phyloP scores from a whole-genome alignment of 1,140 invertebrate genomes.

The Dreissena polymorpha region DNA sequence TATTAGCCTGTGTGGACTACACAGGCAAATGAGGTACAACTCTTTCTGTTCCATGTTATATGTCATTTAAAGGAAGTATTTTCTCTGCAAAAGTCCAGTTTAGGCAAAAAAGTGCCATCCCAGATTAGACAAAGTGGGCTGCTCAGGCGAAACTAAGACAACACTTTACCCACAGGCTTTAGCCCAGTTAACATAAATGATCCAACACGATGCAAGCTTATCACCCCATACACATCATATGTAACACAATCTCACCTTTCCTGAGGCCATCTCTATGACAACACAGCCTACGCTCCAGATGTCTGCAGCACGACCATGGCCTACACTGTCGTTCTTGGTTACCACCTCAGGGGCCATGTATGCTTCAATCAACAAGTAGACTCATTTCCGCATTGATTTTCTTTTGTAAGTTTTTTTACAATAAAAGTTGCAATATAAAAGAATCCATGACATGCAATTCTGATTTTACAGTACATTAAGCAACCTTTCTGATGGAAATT shows the following conservation, averaged over 20 bases:
- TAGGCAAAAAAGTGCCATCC: too few relatives aligned
- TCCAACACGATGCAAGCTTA: too few relatives aligned
- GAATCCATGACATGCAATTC: not conserved
- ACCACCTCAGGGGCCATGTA: constrained; percentile 86
- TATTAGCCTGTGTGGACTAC: too few relatives aligned
- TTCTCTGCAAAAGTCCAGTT: too few relatives aligned
- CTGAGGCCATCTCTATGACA: constrained; percentile 99
- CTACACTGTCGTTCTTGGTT: constrained; percentile 64
- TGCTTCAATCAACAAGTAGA: constrained; percentile 61
- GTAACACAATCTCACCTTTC: constrained; percentile 83
- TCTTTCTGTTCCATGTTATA: too few relatives aligned
- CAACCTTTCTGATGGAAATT: not conserved
- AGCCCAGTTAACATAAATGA: too few relatives aligned
- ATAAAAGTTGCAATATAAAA: not conserved
- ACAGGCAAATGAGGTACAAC: too few relatives aligned
- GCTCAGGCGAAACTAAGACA: too few relatives aligned
- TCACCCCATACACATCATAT: not conserved
- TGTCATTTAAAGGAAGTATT: too few relatives aligned
- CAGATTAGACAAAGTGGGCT: too few relatives aligned
- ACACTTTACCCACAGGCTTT: too few relatives aligned
- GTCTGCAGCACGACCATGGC: constrained; percentile 85
- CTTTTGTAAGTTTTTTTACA: not conserved
- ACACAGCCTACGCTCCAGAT: constrained; percentile 99
- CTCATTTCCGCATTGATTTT: not conserved
- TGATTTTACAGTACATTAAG: not conserved